Evolutionary conservation across 1,140 invertebrate genomes (phyloP), one percentile per base, ranked within the genome.

Genomic region (Dolichoris vasculosae): DNA sequence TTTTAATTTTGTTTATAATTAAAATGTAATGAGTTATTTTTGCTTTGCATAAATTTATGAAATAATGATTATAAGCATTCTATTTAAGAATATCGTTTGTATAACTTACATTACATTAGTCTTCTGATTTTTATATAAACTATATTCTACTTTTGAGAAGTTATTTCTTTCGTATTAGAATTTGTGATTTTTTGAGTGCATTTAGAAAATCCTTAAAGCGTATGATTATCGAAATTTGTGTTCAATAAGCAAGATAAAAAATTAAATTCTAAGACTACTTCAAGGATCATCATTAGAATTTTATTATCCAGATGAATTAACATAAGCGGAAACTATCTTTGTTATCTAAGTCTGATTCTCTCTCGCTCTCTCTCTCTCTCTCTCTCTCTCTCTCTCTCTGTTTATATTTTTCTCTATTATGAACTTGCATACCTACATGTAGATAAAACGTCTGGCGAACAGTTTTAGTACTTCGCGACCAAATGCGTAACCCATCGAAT

Each of bases 221-320:
- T 8, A 20, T 20, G 64, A 0, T 71, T 38, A 48, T 4, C 7
- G 73, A 46, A 48, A 13, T 1, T 11, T 17, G 38, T 71, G 32
- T 69, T 71, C 35, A 43, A 84, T 82, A 85, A 63, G 23, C 30
- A 80, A 38, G 46, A 67, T 79, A 63, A 79, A 79, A 86, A 89
- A 88, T 86, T 87, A 64, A 80, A 48, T 11, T 48, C 26, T 13
- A 48, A 82, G 48, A 30, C 17, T 76, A 23, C 40, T 82, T 87
- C 89, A 91, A 92, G 89, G 88, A 90, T 92, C 91, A 92, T 92
- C 91, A 88, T 92, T 92, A 92, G 89, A 82, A 91, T 90, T 92
- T 90, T 89, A 90, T 91, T 92, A 89, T 90, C 86, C 87, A 87
- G 90, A 88, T 88, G 87, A 83, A 87, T 82, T 71, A 86, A 84